Evolutionary conservation across 2,888 invertebrate genomes (phyloP).

Genomic region (Drosophila setosimentum): DNA sequence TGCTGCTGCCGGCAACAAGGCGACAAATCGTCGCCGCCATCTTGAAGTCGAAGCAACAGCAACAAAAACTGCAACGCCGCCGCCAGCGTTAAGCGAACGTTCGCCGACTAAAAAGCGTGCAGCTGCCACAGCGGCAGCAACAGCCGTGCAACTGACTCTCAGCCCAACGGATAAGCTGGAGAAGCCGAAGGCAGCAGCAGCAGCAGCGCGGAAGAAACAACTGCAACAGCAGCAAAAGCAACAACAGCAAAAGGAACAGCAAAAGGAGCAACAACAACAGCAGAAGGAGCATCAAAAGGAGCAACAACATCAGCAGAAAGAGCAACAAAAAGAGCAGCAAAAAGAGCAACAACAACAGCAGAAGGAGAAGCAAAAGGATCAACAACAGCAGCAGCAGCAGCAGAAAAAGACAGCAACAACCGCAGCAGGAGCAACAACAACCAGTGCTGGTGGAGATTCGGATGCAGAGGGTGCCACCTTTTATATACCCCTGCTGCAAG

Average conservation of each 20-base stretch:
- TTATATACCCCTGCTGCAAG: slow-evolving; percentile 88
- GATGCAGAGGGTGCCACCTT: slow-evolving; percentile 87
- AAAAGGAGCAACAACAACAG: slow-evolving; percentile 26
- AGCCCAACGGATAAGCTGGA: slow-evolving; percentile 86
- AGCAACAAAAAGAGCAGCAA: slow-evolving; percentile 17
- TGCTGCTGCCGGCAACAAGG: slow-evolving; percentile 31
- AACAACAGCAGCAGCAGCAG: slow-evolving; percentile 26
- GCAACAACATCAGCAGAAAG: not conserved
- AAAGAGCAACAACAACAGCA: slow-evolving; percentile 22
- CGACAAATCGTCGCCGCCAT: slow-evolving; percentile 85
- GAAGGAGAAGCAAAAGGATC: not conserved
- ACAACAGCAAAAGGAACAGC: slow-evolving; percentile 35
- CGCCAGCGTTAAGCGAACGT: slow-evolving; percentile 66
- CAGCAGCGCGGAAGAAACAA: slow-evolving; percentile 61
- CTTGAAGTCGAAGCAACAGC: slow-evolving; percentile 50
- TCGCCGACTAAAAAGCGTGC: slow-evolving; percentile 74
- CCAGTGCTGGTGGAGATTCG: slow-evolving; percentile 82
- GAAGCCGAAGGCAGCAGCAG: slow-evolving; percentile 65
- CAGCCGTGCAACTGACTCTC: slow-evolving; percentile 83
- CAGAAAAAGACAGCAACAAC: not conserved
- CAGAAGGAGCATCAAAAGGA: slow-evolving; percentile 34
- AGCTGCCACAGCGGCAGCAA: slow-evolving; percentile 74
- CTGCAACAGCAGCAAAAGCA: slow-evolving; percentile 54
- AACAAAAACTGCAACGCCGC: slow-evolving; percentile 30
- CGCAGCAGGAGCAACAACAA: slow-evolving; percentile 19